These are phyloP conservation scores for Lochmaea capreae DNA, from an alignment of 2,888 invertebrate species.

Conservation along the genomic window DNA sequence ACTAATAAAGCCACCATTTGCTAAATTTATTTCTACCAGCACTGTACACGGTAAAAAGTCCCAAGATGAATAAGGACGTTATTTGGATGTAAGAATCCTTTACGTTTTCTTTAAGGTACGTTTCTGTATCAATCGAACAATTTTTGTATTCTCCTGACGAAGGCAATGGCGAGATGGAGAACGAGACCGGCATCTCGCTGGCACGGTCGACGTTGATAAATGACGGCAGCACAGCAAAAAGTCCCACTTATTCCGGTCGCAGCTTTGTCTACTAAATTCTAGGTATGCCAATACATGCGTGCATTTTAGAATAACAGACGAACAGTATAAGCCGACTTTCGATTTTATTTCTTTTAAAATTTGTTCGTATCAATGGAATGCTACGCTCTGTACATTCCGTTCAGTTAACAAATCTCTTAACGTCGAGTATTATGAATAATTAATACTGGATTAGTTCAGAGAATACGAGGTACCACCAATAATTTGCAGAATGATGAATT, in stretches of 20 bases:
- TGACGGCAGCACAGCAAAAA: conserved; percentile 39
- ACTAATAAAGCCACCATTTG: too few species aligned
- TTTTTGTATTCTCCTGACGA: conserved; percentile 29
- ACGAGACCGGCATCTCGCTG: conserved; percentile 20
- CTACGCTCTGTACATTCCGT: neutral
- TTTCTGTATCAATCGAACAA: conserved; percentile 24
- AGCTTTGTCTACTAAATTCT: conserved; percentile 22
- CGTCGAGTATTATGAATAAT: neutral
- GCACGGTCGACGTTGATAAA: conserved; percentile 47
- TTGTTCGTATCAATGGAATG: conserved; percentile 2
- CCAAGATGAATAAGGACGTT: neutral
- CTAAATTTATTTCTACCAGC: too few species aligned
- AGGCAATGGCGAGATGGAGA: conserved; percentile 14
- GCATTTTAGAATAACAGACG: conserved; percentile 4
- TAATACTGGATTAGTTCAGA: neutral
- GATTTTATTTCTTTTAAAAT: conserved; percentile 15
- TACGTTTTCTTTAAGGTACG: conserved; percentile 4
- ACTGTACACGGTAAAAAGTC: too few species aligned
- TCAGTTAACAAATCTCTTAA: neutral
- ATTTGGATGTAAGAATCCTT: neutral
- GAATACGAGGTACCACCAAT: neutral
- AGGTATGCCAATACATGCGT: conserved; percentile 26
- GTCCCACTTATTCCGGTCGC: conserved; percentile 33
- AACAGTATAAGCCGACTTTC: conserved; percentile 10
- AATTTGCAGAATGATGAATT: too few species aligned